Percentiles rank a stretch among this genome's conserved stretches.
Conservation (phyloP, 2,888 invertebrate genomes). For the Fabriciana adippe region DNA sequence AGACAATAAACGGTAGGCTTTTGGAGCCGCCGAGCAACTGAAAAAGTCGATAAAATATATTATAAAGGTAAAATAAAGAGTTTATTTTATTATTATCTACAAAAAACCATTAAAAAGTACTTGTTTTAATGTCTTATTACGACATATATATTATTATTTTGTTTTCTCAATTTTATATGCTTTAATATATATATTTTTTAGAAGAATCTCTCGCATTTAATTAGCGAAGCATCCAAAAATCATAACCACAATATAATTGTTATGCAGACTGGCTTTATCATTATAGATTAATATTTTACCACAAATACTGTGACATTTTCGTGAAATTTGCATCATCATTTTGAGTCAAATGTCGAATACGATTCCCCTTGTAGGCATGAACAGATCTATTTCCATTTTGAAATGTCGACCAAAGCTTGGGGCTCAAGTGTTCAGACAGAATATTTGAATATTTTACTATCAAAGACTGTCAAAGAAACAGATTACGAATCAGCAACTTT, state of each 20-base stretch:
- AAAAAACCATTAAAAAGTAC: too few relatives aligned
- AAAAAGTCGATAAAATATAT: too few relatives aligned
- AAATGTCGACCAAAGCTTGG: slow-evolving; percentile 68
- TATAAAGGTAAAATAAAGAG: too few relatives aligned
- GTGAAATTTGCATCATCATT: slow-evolving; percentile 67
- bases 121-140: too few relatives aligned
- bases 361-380: slow-evolving; percentile 68
- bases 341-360: slow-evolving; percentile 70
- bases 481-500: slow-evolving; percentile 62
- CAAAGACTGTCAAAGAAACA: slow-evolving; percentile 59
- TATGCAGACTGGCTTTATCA: slow-evolving; percentile 6
- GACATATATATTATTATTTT: too few relatives aligned
- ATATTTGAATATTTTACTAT: slow-evolving; percentile 77
- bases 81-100: too few relatives aligned
- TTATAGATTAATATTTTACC: slow-evolving; percentile 59
- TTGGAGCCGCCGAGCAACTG: too few relatives aligned
- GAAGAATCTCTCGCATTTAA: neutral
- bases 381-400: slow-evolving; percentile 72
- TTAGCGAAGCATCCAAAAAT: neutral
- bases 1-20: too few relatives aligned
- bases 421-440: slow-evolving; percentile 72
- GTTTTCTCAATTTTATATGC: too few relatives aligned
- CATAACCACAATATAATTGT: neutral
- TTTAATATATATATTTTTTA: too few relatives aligned
- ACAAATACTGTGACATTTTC: slow-evolving; percentile 62